phyloP scores from a whole-genome alignment of 2,797 vertebrate genomes.

The Centropyge bicolor region DNA sequence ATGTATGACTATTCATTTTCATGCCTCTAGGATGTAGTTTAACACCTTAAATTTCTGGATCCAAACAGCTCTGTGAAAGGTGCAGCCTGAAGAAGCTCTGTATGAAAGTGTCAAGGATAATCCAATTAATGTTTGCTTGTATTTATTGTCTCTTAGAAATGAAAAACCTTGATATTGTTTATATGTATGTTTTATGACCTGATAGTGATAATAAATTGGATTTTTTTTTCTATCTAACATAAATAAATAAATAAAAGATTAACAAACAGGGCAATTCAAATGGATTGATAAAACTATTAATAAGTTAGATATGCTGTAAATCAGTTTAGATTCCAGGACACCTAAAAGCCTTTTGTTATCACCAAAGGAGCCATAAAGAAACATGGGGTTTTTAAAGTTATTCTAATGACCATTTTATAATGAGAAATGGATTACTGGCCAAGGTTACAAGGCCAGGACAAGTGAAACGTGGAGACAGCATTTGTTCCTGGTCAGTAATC shows the following conservation, averaged over 20 bases:
- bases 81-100: not conserved
- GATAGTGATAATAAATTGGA: not conserved
- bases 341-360: not conserved
- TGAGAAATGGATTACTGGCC: not conserved
- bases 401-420: not conserved
- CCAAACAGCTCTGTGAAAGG: not conserved
- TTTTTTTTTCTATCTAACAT: no score
- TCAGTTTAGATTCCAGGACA: not conserved
- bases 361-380: not conserved
- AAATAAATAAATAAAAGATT: not conserved
- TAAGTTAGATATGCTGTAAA: not conserved
- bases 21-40: not conserved
- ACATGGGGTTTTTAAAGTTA: not conserved
- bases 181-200: not conserved
- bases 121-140: not conserved
- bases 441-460: not conserved
- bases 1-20: not conserved
- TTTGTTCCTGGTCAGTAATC: slow-evolving; percentile 20
- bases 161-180: not conserved
- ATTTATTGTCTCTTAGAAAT: not conserved
- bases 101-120: not conserved
- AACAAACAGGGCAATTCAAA: not conserved
- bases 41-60: not conserved
- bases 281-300: not conserved
- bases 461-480: not conserved